Conservation (phyloP, 2,797 vertebrate species). For the Caiman crocodilus region DNA sequence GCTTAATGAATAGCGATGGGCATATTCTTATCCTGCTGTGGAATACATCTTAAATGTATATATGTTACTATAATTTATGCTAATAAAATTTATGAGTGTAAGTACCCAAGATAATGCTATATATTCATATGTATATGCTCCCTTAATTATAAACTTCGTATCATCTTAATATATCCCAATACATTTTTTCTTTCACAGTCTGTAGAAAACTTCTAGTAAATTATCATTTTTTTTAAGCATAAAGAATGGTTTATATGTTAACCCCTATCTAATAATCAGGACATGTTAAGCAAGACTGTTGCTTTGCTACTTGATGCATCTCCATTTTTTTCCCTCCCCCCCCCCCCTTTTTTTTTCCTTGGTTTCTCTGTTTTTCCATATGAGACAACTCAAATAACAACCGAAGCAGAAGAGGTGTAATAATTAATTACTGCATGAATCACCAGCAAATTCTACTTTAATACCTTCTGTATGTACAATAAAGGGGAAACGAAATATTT, state of each 20-base stretch:
- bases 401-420: conserved; percentile 57
- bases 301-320: background rate
- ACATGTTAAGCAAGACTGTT: background rate
- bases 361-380: conserved; percentile 51
- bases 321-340: background rate
- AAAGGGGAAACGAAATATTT: conserved; percentile 51
- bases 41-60: conserved; percentile 15
- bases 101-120: background rate
- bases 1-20: conserved; percentile 6
- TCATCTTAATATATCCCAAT: background rate
- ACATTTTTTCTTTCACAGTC: background rate
- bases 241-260: background rate
- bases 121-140: background rate
- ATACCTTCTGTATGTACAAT: conserved; percentile 61
- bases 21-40: background rate
- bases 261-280: background rate
- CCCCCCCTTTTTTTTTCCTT: background rate
- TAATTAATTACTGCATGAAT: conserved; percentile 73
- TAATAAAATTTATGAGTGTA: conserved; percentile 39
- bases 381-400: conserved; percentile 55
- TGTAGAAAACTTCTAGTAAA: background rate
- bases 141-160: background rate
- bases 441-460: conserved; percentile 69
- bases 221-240: conserved; percentile 16
- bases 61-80: background rate